Conservation (phyloP, 2,888 invertebrate species). For the Endotricha flammealis region DNA sequence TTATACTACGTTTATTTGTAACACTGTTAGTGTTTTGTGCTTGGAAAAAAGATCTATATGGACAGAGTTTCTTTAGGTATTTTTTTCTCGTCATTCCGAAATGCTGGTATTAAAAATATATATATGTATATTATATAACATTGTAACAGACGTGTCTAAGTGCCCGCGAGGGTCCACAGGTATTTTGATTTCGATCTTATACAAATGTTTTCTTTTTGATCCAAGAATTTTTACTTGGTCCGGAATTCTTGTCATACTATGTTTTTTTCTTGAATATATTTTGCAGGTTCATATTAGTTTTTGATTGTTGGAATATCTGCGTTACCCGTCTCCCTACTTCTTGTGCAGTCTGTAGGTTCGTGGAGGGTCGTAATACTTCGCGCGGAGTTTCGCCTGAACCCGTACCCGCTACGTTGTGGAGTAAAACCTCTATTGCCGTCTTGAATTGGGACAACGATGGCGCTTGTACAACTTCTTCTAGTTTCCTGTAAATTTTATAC, state of each 20-base stretch:
- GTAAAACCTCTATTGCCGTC: conserved; percentile 57
- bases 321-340: conserved; percentile 68
- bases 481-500: conserved; percentile 51
- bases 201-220: too few species aligned
- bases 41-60: too few species aligned
- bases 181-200: background rate
- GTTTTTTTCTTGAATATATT: conserved; percentile 74
- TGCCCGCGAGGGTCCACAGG: too few species aligned
- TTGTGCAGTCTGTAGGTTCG: conserved; percentile 57
- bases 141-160: too few species aligned
- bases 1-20: too few species aligned
- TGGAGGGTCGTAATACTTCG: conserved; percentile 33
- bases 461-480: conserved; percentile 59
- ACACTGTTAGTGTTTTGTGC: too few species aligned
- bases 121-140: too few species aligned
- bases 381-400: conserved; percentile 19
- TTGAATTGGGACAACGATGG: conserved; percentile 54
- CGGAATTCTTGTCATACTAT: too few species aligned
- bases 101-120: too few species aligned
- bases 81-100: too few species aligned
- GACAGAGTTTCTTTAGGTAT: too few species aligned
- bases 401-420: conserved; percentile 45
- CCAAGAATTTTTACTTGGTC: too few species aligned
- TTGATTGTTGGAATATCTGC: conserved; percentile 70
- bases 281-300: conserved; percentile 65